Evolutionary conservation across 2,797 vertebrate genomes (phyloP), one percentile per base, ranked within the genome.

Genomic region (Cirrhinus mrigala): DNA sequence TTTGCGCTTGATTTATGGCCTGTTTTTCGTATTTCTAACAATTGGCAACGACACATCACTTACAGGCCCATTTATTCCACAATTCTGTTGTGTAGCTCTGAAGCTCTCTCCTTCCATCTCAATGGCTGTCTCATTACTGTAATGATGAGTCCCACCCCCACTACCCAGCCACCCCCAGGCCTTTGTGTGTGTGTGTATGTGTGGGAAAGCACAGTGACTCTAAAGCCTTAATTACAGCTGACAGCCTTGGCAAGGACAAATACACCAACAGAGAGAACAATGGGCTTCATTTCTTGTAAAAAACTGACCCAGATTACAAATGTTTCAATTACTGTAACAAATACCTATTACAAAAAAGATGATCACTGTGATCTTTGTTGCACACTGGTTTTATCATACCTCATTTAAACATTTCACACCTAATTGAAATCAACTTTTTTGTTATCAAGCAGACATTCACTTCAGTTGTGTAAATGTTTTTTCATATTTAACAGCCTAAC

Each of bases 221-320:
- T 91, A 85, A 89, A 88, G 88, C 85, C 78, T 90, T 95, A 94
- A 95, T 95, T 94, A 93, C 91, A 93, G 88, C 89, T 92, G 94
- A 93, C 95, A 95, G 93, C 79, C 90, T 87, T 88, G 90, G 69
- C 80, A 90, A 91, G 71, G 90, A 92, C 92, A 93, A 92, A 89
- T 40, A 87, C 68, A 50, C 79, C 44, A 71, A 85, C 50, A 58
- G 52, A 48, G 52, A 78, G 71, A 87, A 88, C 77, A 86, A 84
- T 70, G 76, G 68, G 46, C 27, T 76, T 37, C 24, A 82, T 56
- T 75, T 62, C n/a, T 33, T 81, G 60, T 66, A n/a, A 18, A 60
- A 22, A 69, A 37, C n/a, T 33, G 33, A 81, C 70, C 77, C n/a
- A 70, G 40, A 77, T 50, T 44, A 52, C 71, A 62, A 76, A 82